Percentiles rank a stretch among this genome's conserved stretches.
These are phyloP conservation scores for Gorsachius magnificus DNA, from an alignment of 2,797 vertebrate species.

Conservation along the genomic window DNA sequence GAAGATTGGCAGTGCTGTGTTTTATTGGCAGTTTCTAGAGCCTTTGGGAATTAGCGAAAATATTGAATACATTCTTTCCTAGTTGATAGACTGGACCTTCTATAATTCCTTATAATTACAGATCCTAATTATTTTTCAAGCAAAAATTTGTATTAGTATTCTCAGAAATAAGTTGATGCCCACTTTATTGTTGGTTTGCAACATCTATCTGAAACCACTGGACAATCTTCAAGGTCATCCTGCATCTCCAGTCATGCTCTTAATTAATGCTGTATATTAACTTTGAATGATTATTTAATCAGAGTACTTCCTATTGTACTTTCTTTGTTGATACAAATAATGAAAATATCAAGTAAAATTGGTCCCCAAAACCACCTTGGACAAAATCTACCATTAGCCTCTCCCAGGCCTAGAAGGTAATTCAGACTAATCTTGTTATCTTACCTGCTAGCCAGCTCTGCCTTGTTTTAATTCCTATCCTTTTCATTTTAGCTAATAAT, in stretches of 20 bases:
- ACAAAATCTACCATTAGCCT: not conserved
- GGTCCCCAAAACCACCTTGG: not conserved
- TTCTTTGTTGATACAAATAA: not conserved
- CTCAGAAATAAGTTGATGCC: not conserved
- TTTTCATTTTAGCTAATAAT: not conserved
- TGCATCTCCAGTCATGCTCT: not conserved
- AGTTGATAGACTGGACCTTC: not conserved
- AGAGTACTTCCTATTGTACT: not conserved
- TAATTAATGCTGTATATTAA: not conserved
- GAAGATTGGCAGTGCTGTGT: not conserved
- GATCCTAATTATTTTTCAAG: not conserved
- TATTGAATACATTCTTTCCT: not conserved
- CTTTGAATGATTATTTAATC: not conserved
- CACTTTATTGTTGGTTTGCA: not conserved
- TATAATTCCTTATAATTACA: not conserved
- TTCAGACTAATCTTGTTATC: not conserved
- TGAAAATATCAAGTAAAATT: not conserved
- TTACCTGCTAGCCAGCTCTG: not conserved
- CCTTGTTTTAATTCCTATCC: not conserved
- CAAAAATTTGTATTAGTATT: not conserved
- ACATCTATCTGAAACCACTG: not conserved
- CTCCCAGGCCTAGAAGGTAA: not conserved
- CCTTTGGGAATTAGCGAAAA: not conserved
- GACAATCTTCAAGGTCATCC: not conserved
- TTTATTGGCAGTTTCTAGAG: not conserved